Evolutionary conservation across 2,113 vertebrate species (phyloP), one percentile per base, ranked within the genome.

Genomic region (Serinus canaria): DNA sequence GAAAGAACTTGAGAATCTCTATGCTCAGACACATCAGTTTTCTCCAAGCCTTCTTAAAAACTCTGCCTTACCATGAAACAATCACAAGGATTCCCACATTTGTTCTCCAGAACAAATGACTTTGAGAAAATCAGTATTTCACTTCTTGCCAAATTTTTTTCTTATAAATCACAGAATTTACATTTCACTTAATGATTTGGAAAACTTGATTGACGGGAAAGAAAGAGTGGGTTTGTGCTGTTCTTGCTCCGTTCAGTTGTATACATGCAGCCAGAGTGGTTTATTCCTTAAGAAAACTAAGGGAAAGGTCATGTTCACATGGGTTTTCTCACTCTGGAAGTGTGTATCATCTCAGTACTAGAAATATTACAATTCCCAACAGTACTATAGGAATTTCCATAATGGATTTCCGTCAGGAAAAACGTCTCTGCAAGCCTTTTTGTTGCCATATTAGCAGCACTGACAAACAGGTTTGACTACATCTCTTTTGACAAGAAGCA

Each of bases 241-340:
- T 67, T 87, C 87, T 59, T 70, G 9, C 17, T 83, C 43, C 22
- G 17, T 78, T 83, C 25, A 9, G n/a, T 55, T 96, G 90, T 84
- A 68, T 87, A 64, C 16, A 52, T 72, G 64, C 89, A 89, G 41
- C 19, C 60, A 64, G 60, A 83, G 76, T 92, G 24, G 52, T 92
- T 96, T 93, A 70, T 86, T 88, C 44, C 79, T 78, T 33, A 70
- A 49, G 53, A 86, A 92, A 91, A 76, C 41, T 59, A 91, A 78
- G 85, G 64, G 85, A 94, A 96, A 90, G 83, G 88, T 96, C 72
- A 43, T 13, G 35, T 86, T 95, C 82, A 85, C 81, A 66, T 85
- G 78, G 22, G 7, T 83, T 85, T 92, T 79, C 70, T 88, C 50
- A 47, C 72, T 88, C 41, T 77, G 63, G 27, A 88, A 91, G 33